phyloP scores from a whole-genome alignment of 2,888 invertebrate species.

The Brenthis ino region DNA sequence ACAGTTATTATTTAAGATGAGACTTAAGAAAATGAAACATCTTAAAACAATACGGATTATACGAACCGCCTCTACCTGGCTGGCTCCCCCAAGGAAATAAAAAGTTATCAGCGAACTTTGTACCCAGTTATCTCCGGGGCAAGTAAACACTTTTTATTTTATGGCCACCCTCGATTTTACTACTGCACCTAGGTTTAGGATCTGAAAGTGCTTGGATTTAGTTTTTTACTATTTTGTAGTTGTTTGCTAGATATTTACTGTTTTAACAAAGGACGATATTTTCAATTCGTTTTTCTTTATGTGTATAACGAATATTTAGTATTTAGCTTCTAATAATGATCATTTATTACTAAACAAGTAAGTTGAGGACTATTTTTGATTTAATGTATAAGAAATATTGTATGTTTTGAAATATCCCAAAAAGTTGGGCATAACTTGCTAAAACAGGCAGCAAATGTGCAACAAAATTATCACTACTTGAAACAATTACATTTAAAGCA shows the following conservation, averaged over 20 bases:
- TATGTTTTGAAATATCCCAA: too few species aligned
- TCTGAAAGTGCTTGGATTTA: constrained; percentile 47
- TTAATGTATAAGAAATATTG: too few species aligned
- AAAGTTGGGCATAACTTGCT: too few species aligned
- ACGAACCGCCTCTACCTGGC: constrained; percentile 35
- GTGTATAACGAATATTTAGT: too few species aligned
- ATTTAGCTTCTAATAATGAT: too few species aligned
- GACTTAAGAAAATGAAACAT: constrained; percentile 34
- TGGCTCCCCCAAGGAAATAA: constrained; percentile 59
- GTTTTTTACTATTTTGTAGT: constrained; percentile 45
- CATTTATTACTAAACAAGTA: too few species aligned
- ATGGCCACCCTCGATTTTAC: constrained; percentile 70
- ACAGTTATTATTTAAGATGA: constrained; percentile 25
- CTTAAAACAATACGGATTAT: constrained; percentile 37
- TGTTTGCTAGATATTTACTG: constrained; percentile 30
- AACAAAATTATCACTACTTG: too few species aligned
- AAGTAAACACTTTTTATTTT: constrained; percentile 81
- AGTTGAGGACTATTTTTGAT: too few species aligned
- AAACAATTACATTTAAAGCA: too few species aligned
- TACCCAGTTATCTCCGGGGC: constrained; percentile 71
- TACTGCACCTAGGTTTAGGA: constrained; percentile 48
- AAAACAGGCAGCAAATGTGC: too few species aligned
- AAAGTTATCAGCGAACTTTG: constrained; percentile 79
- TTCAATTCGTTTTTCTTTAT: too few species aligned
- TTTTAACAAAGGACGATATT: too few species aligned